phyloP scores from a whole-genome alignment of 2,797 vertebrate species.

The Parauchenoglanis punctatus region DNA sequence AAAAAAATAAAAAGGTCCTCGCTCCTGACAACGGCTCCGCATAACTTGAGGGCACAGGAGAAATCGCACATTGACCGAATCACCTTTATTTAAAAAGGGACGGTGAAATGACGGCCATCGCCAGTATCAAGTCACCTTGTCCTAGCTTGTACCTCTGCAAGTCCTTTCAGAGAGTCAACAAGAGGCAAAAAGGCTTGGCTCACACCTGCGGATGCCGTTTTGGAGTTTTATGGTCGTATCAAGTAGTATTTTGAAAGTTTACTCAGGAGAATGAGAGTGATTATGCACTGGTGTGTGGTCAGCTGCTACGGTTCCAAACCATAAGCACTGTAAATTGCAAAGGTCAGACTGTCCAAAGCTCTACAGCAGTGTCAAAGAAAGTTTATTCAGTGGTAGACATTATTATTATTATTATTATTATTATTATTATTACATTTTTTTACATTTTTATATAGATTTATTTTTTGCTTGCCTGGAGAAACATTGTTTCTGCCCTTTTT shows the following conservation, averaged over 20 bases:
- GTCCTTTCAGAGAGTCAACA: slow-evolving; percentile 33
- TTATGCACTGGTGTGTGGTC: slow-evolving; percentile 53
- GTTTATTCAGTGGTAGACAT: slow-evolving; percentile 8
- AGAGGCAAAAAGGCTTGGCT: slow-evolving; percentile 28
- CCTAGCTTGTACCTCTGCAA: slow-evolving; percentile 29
- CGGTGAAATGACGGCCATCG: slow-evolving; percentile 54
- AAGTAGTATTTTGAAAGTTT: slow-evolving; percentile 47
- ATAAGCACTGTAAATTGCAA: slow-evolving; percentile 55
- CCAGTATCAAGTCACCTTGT: slow-evolving; percentile 78
- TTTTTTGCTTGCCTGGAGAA: not conserved
- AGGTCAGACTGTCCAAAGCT: slow-evolving; percentile 50
- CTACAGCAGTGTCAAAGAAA: slow-evolving; percentile 1
- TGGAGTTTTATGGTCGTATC: slow-evolving; percentile 48
- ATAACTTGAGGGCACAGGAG: slow-evolving; percentile 82
- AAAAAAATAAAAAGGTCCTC: slow-evolving; percentile 87
- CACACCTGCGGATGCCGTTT: not conserved
- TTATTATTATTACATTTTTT: not conserved
- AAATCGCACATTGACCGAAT: slow-evolving; percentile 70
- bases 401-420: not conserved
- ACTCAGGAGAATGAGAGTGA: slow-evolving; percentile 36
- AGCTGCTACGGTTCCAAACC: slow-evolving; percentile 54
- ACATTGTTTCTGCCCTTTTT: not conserved
- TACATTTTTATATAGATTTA: not conserved
- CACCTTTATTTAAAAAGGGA: slow-evolving; percentile 72
- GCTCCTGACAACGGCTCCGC: slow-evolving; percentile 92